Percentiles rank a stretch among this genome's conserved stretches.
Conservation (phyloP, 2,888 invertebrate genomes). For the Proisotoma minuta region DNA sequence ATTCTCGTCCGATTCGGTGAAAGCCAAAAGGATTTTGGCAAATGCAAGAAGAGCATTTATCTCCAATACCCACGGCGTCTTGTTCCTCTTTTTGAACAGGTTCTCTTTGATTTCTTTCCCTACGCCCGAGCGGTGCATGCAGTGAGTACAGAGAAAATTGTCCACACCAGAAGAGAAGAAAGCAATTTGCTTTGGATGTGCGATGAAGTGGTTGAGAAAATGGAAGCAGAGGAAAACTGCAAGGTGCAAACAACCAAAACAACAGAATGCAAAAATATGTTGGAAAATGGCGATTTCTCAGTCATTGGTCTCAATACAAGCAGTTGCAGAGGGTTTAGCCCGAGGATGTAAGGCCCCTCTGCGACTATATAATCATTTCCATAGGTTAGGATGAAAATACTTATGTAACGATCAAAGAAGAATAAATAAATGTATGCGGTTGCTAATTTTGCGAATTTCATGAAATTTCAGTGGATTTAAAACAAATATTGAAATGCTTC, state of each 20-base stretch:
- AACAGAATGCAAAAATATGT: background rate
- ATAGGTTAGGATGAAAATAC: no score
- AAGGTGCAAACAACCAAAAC: background rate
- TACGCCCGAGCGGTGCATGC: constrained; percentile 40
- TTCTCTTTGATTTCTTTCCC: constrained; percentile 44
- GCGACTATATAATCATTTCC: background rate
- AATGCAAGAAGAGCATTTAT: constrained; percentile 29
- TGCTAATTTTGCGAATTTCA: no score
- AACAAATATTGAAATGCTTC: background rate
- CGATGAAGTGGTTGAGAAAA: constrained; percentile 38
- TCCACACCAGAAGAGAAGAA: constrained; percentile 25
- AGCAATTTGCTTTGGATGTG: constrained; percentile 43
- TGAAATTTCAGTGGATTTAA: background rate
- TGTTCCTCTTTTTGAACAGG: constrained; percentile 42
- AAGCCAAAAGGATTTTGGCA: constrained; percentile 23
- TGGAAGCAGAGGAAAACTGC: constrained; percentile 24
- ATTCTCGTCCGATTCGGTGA: constrained; percentile 37
- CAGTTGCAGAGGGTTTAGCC: constrained; percentile 6
- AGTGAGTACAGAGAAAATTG: constrained; percentile 2
- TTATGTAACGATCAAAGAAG: background rate
- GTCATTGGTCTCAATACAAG: background rate
- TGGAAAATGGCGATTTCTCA: background rate
- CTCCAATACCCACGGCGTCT: constrained; percentile 29
- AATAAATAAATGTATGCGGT: background rate
- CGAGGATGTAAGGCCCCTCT: constrained; percentile 1